Base-by-base conservation (phyloP, 2,797 vertebrate genomes). In the Cuniculus paca region DNA sequence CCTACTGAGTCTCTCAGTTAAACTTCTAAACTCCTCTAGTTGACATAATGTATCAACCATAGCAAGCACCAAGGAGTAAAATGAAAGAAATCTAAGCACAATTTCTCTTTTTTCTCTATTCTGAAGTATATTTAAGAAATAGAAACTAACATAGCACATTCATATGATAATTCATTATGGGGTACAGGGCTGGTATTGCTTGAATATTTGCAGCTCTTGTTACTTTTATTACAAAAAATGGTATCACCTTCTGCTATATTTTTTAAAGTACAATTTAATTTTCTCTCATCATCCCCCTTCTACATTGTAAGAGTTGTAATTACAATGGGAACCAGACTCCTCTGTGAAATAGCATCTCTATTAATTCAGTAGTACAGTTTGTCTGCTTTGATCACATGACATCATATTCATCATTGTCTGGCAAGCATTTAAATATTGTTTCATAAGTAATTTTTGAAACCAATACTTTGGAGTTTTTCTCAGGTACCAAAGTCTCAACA, bases 311-410 rank as follows among this genome's bases (percentile, higher is more conserved):
- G 11, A 42, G 4, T 88, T 96, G 39, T 95, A 36, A 19, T 31
- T 88, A 48, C 34, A 36, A 31, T 94, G 90, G 81, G 92, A 75
- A 45, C 19, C 70, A 92, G 83, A 52, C 17, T 58, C 36, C 6
- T 60, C 28, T 58, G 34, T 81, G 17, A 70, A 97, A 63, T n/a
- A 82, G 6, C 6, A 88, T 48, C 72, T 42, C 31, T 6, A 74
- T 90, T 68, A 92, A 16, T 39, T 95, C 48, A 50, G 0, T 10
- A n/a, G 42, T 89, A 39, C 95, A 86, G 48, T 60, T 17, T 28
- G 42, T 94, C 45, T 78, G 26, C 96, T 96, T 95, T 13, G 16
- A 61, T 97, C 48, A 26, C 36, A 81, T 79, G 63, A 94, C 97
- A 10, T 83, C 54, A 58, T 61, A 31, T 88, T 78, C 48, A 90